These are phyloP conservation scores for Desmodus rotundus DNA, from an alignment of 2,113 vertebrate genomes.

Conservation along the genomic window DNA sequence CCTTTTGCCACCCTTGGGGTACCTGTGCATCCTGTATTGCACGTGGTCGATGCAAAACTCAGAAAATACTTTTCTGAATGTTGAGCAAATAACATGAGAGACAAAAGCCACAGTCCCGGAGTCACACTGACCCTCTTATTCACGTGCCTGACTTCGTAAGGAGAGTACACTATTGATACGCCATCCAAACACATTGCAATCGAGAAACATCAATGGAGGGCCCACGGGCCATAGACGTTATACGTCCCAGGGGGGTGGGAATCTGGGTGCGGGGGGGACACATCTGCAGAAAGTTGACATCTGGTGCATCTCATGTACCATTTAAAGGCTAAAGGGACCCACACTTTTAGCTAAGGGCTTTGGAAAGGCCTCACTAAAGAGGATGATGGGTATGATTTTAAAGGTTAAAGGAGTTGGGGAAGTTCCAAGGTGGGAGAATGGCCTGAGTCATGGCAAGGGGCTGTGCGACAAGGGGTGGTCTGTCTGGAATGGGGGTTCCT, in stretches of 20 bases:
- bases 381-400: not conserved
- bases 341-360: not conserved
- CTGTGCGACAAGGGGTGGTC: not conserved
- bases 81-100: not conserved
- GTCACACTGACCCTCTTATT: not conserved
- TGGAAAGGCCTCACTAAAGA: not conserved
- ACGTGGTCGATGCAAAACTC: not conserved
- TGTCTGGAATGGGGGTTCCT: no score
- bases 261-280: not conserved
- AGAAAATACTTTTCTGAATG: not conserved
- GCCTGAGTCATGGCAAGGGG: not conserved
- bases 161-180: not conserved
- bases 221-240: fast-evolving
- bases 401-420: not conserved
- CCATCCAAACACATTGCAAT: not conserved
- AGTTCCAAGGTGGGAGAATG: not conserved
- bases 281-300: not conserved
- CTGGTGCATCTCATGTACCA: not conserved
- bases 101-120: not conserved
- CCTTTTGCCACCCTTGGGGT: not conserved
- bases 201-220: not conserved
- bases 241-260: not conserved
- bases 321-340: not conserved
- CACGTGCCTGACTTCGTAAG: not conserved
- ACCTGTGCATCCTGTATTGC: not conserved